phyloP scores from a whole-genome alignment of 2,888 invertebrate species.

The Cinara cedri region DNA sequence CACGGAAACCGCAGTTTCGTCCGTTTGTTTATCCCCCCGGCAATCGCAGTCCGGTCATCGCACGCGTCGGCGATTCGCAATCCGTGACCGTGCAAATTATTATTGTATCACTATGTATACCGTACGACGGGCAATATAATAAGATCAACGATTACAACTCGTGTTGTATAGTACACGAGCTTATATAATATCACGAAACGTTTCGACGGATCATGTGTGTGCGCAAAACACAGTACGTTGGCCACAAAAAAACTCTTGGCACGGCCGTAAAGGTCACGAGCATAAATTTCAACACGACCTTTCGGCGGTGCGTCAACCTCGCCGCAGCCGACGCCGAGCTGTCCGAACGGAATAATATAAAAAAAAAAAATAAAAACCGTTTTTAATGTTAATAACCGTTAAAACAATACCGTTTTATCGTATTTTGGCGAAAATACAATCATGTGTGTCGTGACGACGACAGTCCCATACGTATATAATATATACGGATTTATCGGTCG shows the following conservation, averaged over 20 bases:
- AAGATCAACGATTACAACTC: no score
- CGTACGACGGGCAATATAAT: no score
- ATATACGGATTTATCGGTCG: no score
- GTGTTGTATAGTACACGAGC: no score
- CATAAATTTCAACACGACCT: constrained; percentile 55
- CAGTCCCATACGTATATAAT: background rate
- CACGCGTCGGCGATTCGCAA: no score
- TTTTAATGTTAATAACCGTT: constrained; percentile 36
- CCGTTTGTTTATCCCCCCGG: no score
- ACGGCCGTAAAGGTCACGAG: constrained; percentile 41
- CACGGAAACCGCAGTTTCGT: no score
- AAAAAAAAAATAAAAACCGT: constrained; percentile 35
- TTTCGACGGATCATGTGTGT: background rate
- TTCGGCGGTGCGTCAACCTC: constrained; percentile 42
- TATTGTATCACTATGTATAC: no score
- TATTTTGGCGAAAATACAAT: constrained; percentile 26
- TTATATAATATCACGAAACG: no score
- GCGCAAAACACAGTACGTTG: background rate
- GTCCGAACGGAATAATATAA: constrained; percentile 7
- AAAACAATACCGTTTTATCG: constrained; percentile 22
- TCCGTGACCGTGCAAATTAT: no score
- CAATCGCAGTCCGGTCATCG: no score
- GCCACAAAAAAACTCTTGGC: constrained; percentile 32
- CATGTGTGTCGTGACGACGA: background rate
- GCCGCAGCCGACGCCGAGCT: no score